Conservation (phyloP, 92 coral and sea anemone genomes). For the Epizoanthus scotinus region DNA sequence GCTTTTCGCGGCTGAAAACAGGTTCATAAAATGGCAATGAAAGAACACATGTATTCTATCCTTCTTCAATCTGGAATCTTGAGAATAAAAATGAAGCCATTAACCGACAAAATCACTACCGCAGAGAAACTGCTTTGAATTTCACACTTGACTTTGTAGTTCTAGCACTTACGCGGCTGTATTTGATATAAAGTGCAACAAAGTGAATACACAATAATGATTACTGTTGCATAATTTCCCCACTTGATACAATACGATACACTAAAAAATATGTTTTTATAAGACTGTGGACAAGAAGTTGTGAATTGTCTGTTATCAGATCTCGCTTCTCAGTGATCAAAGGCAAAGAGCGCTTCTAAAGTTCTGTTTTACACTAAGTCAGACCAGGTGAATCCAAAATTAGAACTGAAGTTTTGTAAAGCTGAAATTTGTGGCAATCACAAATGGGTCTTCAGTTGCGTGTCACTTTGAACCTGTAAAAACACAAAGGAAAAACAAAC, state of each 20-base stretch:
- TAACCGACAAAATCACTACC: too few relatives aligned
- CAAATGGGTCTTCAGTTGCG: too few relatives aligned
- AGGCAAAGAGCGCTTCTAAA: background rate
- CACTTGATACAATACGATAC: background rate
- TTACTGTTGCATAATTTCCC: slow-evolving; percentile 2
- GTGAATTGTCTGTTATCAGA: background rate
- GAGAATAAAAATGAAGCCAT: too few relatives aligned
- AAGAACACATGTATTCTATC: too few relatives aligned
- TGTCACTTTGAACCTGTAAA: slow-evolving; percentile 4
- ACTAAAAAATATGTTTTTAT: background rate
- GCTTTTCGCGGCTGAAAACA: too few relatives aligned
- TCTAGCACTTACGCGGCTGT: background rate
- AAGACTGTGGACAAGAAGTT: background rate
- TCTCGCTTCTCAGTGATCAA: background rate
- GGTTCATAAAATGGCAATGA: too few relatives aligned
- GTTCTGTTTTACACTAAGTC: background rate
- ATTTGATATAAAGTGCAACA: background rate
- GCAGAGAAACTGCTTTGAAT: too few relatives aligned
- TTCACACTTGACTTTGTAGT: slow-evolving; percentile 12
- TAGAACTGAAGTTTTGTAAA: background rate
- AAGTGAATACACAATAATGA: background rate
- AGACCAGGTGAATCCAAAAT: background rate
- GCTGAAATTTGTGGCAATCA: background rate
- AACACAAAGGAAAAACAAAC: slow-evolving; percentile 4
- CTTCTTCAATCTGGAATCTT: too few relatives aligned